Base-by-base conservation (phyloP, 1,140 invertebrate genomes). In the Geopemphigus sp. region DNA sequence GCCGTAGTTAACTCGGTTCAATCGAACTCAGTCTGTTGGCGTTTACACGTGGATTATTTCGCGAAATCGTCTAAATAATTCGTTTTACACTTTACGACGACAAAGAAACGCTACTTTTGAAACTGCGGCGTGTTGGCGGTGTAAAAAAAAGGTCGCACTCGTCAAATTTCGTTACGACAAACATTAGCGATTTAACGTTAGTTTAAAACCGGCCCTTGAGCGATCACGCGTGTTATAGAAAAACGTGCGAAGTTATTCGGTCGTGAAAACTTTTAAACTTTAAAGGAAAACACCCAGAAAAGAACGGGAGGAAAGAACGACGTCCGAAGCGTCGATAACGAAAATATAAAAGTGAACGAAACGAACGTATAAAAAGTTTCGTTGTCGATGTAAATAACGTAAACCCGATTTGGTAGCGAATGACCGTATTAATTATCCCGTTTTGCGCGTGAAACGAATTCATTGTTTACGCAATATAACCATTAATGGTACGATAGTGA, bases 91-190 rank as follows among this genome's bases (percentile, higher is more conserved):
- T 5, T 50, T 53, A 53, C 53, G 53, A 54, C 15, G 53, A 64
- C 24, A 26, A 26, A 15, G 50, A 53, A 50, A 70, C 47, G 29
- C 68, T 19, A 2, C 12, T 72, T 54, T 72, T 47, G 15, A 47
- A n/a, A 70, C 47, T 39, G 32, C 32, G 32, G 50, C 50, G 19
- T 19, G 50, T 6, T 54, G 47, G 29, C 50, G 50, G 19, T 29
- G 53, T n/a, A 72, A 15, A 29, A 72, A 26, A 29, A 10, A 54
- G n/a, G 50, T 54, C 17, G 1, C 50, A 24, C 1, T 12, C n/a
- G 68, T 47, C 68, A 72, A 72, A 53, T 72, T 72, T 72, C 26
- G 68, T n/a, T n/a, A 72, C 53, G 29, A 24, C 19, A 24, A 29
- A 54, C 68, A 54, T 72, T 72, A 72, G 53, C 24, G 54, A 72